These are phyloP conservation scores for Cottus gobio DNA, from an alignment of 2,113 vertebrate species.

Conservation along the genomic window DNA sequence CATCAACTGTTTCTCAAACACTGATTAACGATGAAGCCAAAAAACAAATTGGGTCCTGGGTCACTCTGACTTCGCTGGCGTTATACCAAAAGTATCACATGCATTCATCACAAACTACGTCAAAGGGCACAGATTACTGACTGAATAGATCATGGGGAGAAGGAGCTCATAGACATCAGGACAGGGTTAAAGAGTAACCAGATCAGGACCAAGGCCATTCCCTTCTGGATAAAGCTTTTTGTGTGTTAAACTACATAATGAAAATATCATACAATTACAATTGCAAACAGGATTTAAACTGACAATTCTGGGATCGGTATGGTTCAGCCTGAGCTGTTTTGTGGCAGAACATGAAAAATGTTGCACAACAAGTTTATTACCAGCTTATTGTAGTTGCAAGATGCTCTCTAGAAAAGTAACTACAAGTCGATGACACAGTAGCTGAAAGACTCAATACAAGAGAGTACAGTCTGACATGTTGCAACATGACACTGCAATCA, in stretches of 20 bases:
- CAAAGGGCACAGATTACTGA: background rate
- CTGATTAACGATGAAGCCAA: constrained; percentile 35
- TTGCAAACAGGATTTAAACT: background rate
- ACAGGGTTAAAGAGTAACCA: constrained; percentile 89
- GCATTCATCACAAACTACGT: fast-evolving
- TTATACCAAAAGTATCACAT: background rate
- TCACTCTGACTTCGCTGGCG: constrained; percentile 7
- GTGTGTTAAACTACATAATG: background rate
- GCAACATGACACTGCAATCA: background rate
- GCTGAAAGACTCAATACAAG: background rate
- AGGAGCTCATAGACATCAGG: constrained; percentile 88
- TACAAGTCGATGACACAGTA: background rate
- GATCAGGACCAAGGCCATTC: constrained; percentile 88
- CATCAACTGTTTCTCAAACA: background rate
- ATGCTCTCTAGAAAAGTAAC: background rate
- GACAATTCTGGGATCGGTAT: background rate
- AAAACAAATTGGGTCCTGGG: too few relatives aligned
- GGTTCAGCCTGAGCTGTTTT: background rate
- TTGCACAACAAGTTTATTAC: background rate
- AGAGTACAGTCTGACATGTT: background rate
- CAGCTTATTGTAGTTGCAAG: background rate
- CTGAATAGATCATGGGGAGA: constrained; percentile 57
- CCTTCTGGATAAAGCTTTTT: background rate
- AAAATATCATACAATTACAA: background rate
- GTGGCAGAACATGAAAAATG: background rate